A percentile compares a stretch with the other conserved stretches of the same genome.
Evolutionary conservation across 2,888 invertebrate genomes (phyloP).

Genomic region (Globia sparganii): DNA sequence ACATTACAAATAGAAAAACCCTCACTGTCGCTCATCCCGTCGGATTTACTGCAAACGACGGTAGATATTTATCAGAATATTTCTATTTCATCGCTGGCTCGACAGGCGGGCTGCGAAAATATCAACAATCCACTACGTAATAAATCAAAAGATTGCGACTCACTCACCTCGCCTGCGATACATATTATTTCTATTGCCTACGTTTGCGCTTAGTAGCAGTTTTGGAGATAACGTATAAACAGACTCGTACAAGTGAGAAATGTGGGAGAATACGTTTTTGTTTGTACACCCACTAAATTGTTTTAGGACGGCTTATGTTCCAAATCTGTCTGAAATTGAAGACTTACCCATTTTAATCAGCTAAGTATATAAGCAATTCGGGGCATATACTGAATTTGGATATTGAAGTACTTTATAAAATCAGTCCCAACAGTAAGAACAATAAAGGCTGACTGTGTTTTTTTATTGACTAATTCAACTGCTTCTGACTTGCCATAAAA

Average conservation of each 20-base stretch:
- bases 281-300: slow-evolving; percentile 7
- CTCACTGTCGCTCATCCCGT: slow-evolving; percentile 32
- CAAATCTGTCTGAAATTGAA: slow-evolving; percentile 17
- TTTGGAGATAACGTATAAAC: slow-evolving; percentile 21
- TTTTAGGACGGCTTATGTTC: background rate
- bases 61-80: slow-evolving; percentile 49
- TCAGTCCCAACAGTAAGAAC: background rate
- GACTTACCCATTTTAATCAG: background rate
- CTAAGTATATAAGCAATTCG: background rate
- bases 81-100: slow-evolving; percentile 47
- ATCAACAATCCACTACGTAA: slow-evolving; percentile 60
- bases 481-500: too few species aligned
- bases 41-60: slow-evolving; percentile 40
- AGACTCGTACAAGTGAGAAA: slow-evolving; percentile 9
- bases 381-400: background rate
- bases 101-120: slow-evolving; percentile 41
- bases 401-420: background rate
- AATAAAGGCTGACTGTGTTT: too few species aligned
- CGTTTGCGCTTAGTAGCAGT: slow-evolving; percentile 30
- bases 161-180: slow-evolving; percentile 42
- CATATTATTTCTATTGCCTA: slow-evolving; percentile 45
- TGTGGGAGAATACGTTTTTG: slow-evolving; percentile 19
- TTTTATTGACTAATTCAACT: too few species aligned
- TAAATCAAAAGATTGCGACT: slow-evolving; percentile 60
- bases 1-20: slow-evolving; percentile 42